A percentile compares a stretch with the other conserved stretches of the same genome.
Conservation (phyloP, 1,140 invertebrate species). For the Drosophila obscura region DNA sequence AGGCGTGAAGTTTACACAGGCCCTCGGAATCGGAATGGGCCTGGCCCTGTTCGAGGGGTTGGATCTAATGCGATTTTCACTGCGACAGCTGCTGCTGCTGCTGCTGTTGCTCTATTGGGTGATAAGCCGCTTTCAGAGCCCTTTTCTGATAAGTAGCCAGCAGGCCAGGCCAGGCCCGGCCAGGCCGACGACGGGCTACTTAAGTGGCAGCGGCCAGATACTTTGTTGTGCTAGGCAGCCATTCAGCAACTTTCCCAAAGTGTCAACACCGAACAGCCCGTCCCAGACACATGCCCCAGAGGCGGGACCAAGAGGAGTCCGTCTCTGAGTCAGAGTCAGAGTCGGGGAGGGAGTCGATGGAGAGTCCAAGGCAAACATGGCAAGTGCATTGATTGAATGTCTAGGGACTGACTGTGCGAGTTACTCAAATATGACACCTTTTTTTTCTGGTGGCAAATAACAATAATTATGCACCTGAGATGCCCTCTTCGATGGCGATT, state of each 20-base stretch:
- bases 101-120: constrained; percentile 18
- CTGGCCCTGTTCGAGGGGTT: constrained; percentile 21
- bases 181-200: constrained; percentile 37
- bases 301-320: background rate
- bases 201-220: constrained; percentile 55
- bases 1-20: constrained; percentile 56
- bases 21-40: background rate
- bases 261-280: constrained; percentile 57
- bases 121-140: constrained; percentile 64
- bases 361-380: constrained; percentile 53
- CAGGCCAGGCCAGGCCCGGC: too few species aligned
- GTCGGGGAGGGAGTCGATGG: background rate
- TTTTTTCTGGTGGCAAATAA: constrained; percentile 37
- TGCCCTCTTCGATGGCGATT: constrained; percentile 11
- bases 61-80: constrained; percentile 66
- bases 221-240: constrained; percentile 47
- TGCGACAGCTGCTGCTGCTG: constrained; percentile 47
- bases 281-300: background rate
- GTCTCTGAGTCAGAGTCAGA: background rate
- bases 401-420: constrained; percentile 19
- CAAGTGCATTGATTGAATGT: constrained; percentile 51
- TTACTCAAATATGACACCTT: constrained; percentile 59
- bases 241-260: constrained; percentile 69
- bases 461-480: constrained; percentile 46
- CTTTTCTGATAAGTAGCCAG: constrained; percentile 17